These are phyloP conservation scores for Calycopis cecrops DNA, from an alignment of 1,140 invertebrate species.

Conservation along the genomic window DNA sequence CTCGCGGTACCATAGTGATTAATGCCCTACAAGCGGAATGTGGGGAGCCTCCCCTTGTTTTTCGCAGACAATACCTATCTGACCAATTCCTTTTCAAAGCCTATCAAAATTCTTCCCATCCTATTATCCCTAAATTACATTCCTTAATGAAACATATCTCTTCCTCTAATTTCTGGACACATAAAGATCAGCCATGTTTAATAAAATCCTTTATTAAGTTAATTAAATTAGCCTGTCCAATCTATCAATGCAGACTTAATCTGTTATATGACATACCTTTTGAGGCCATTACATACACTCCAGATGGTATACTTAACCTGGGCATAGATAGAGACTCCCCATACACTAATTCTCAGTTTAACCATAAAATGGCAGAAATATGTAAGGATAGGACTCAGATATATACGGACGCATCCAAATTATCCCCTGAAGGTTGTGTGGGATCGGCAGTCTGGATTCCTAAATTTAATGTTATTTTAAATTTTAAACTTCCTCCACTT, in stretches of 20 bases:
- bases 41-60: neutral
- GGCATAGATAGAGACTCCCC: neutral
- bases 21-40: neutral
- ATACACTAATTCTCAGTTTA: slow-evolving; percentile 1
- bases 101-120: neutral
- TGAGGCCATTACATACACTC: neutral
- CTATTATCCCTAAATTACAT: neutral
- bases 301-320: neutral
- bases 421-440: neutral
- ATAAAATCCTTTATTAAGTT: neutral
- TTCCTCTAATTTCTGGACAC: neutral
- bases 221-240: neutral
- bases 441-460: neutral
- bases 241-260: neutral
- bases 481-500: neutral
- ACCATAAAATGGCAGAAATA: neutral
- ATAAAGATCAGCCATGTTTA: neutral
- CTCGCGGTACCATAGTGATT: too few species aligned
- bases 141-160: neutral
- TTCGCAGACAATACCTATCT: neutral
- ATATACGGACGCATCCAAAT: neutral
- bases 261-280: neutral
- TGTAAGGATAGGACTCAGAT: neutral
- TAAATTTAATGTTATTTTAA: slow-evolving; percentile 1
- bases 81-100: neutral